Conservation (phyloP, 2,113 vertebrate species). For the Anolis sagrei region DNA sequence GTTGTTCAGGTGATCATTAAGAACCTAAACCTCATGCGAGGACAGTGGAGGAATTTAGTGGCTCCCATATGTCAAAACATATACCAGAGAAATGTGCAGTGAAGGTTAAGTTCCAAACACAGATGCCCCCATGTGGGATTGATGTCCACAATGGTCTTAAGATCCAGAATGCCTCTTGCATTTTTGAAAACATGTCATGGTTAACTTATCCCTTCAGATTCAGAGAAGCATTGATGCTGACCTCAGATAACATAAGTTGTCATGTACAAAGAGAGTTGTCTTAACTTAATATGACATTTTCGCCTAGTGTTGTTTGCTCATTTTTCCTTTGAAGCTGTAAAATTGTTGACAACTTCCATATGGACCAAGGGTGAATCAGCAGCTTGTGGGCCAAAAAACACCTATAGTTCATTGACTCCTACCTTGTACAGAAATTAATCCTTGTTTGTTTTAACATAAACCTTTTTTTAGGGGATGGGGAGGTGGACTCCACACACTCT, state of each 20-base stretch:
- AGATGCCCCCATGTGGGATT: not conserved
- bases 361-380: not conserved
- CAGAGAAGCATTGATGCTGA: not conserved
- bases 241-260: not conserved
- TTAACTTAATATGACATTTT: not conserved
- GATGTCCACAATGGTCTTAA: not conserved
- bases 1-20: not conserved
- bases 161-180: not conserved
- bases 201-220: not conserved
- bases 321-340: not conserved
- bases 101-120: not conserved
- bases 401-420: not conserved
- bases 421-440: not conserved
- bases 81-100: fast-evolving
- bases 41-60: fast-evolving
- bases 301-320: not conserved
- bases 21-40: not conserved
- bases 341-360: not conserved
- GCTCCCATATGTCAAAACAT: not conserved
- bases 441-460: too few relatives aligned
- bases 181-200: not conserved
- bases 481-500: too few relatives aligned
- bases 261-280: not conserved
- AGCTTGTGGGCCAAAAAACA: not conserved
- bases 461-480: too few relatives aligned